Evolutionary conservation across 2,113 vertebrate species (phyloP), one percentile per base, ranked within the genome.

Genomic region (Pygoscelis adeliae): DNA sequence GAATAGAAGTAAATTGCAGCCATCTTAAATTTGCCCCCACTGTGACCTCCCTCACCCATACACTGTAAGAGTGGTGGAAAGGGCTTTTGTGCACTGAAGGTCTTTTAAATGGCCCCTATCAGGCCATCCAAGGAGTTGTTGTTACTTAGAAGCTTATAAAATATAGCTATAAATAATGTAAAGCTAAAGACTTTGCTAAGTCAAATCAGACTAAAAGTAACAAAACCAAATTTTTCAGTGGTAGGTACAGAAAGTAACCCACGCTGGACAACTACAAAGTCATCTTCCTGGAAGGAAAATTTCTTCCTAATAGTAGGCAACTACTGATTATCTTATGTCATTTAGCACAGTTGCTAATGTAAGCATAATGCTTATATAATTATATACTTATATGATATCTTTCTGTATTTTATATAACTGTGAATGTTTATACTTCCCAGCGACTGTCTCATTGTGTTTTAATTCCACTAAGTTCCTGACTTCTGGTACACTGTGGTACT

Each of bases 21-120:
- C 86, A 89, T 96, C 89, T 95, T 94, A 97, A 95, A 89, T 97
- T 96, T 95, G 94, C 94, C 95, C 96, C 88, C 73, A 61, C 27
- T 49, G 52, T 95, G 93, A 97, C 96, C 95, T 96, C 66, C 52
- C 53, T 95, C 66, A 94, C 73, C 70, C 90, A 3, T 65, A 59
- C 62, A 74, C 87, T 92, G 53, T 87, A 87, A 93, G 93, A 93
- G 66, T 62, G 70, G 78, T 90, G 84, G 89, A 87, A 95, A 61
- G 62, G 66, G 74, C 91, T 95, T 96, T 96, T 96, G 87, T 91
- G 49, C 19, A 2, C 62, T 69, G 44, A 52, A 72, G 32, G 52
- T 94, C 87, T 95, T 91, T 92, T 79, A 85, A 95, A 70, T 90
- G 78, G 61, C 53, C 81, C 61, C 61, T 50, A 13, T 76, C 81